Evolutionary conservation across 2,888 invertebrate genomes (phyloP).

Genomic region (Teleogryllus oceanicus): DNA sequence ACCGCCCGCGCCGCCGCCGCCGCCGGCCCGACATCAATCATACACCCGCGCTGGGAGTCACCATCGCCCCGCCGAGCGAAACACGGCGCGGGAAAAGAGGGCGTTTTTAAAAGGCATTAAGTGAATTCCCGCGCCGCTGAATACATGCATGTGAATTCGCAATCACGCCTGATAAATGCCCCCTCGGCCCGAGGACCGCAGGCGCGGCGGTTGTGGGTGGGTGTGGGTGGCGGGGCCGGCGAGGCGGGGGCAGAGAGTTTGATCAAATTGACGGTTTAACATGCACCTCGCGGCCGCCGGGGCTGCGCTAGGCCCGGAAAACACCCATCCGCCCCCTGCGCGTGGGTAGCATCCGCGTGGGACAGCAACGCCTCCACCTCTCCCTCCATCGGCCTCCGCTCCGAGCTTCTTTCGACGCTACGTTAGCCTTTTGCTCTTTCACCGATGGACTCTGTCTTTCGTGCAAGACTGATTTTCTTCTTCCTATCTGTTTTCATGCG

Average conservation of each 20-base stretch:
- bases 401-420: too few species aligned
- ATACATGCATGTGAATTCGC: slow-evolving; percentile 18
- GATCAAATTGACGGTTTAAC: background rate
- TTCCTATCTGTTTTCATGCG: too few species aligned
- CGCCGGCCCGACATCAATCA: background rate
- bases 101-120: slow-evolving; percentile 1
- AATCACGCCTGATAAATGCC: background rate
- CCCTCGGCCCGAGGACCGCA: background rate
- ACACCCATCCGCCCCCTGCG: background rate
- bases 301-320: background rate
- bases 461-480: too few species aligned
- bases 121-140: background rate
- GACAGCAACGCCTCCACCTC: too few species aligned
- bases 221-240: background rate
- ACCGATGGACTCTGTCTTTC: too few species aligned
- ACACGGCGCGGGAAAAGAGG: background rate
- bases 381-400: too few species aligned
- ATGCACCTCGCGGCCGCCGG: background rate
- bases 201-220: background rate
- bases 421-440: too few species aligned
- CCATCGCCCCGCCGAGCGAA: background rate
- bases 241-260: background rate
- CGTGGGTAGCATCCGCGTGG: too few species aligned
- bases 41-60: background rate
- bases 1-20: too few species aligned